phyloP scores from a whole-genome alignment of 2,888 invertebrate species.

The Caenorhabditis afra region DNA sequence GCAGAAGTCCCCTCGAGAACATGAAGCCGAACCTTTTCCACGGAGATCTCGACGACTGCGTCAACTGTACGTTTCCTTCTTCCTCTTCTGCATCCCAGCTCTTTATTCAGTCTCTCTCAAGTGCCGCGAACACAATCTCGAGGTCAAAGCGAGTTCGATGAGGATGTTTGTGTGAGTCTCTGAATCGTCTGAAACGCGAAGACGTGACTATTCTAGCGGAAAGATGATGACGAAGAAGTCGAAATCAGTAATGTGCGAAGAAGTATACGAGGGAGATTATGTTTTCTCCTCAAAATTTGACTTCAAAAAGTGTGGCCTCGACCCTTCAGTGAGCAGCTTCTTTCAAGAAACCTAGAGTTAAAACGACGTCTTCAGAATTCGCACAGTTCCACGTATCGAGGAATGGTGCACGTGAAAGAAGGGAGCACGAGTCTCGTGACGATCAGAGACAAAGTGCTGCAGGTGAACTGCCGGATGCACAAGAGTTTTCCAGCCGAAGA shows the following conservation, averaged over 20 bases:
- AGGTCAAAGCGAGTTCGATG: conserved; percentile 58
- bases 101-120: conserved; percentile 65
- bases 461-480: conserved; percentile 64
- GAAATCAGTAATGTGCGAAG: conserved; percentile 63
- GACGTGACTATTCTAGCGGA: conserved; percentile 61
- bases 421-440: conserved; percentile 75
- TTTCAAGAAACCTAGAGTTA: background rate
- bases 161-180: conserved; percentile 58
- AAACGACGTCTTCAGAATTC: conserved; percentile 19
- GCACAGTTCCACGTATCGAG: conserved; percentile 42
- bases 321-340: conserved; percentile 44
- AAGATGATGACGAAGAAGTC: conserved; percentile 68
- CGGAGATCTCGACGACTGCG: conserved; percentile 76
- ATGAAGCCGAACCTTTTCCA: conserved; percentile 64
- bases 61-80: conserved; percentile 75
- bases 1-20: conserved; percentile 68
- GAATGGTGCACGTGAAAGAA: conserved; percentile 72
- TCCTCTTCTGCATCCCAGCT: no score
- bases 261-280: conserved; percentile 57
- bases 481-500: conserved; percentile 43
- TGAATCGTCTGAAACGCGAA: no score
- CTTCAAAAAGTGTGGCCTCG: conserved; percentile 71
- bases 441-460: conserved; percentile 73
- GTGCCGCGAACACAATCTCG: conserved; percentile 55
- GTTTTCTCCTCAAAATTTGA: conserved; percentile 69